Evolutionary conservation across 2,113 vertebrate species (phyloP).

Genomic region (Petrocephalus microphthalmus): DNA sequence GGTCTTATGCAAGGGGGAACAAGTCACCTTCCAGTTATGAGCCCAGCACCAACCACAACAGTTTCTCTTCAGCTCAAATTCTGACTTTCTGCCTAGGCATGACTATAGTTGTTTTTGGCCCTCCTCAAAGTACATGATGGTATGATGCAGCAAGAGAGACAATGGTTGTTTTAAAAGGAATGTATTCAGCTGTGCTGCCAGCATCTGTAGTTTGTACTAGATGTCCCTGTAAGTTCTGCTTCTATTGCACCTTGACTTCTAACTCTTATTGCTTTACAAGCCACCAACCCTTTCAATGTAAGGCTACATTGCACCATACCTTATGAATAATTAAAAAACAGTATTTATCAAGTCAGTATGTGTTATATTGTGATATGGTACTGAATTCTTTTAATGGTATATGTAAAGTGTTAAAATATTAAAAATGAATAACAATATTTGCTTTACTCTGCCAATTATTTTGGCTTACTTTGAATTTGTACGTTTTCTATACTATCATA

Average conservation of each 20-base stretch:
- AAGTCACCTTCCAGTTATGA: background rate
- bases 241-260: background rate
- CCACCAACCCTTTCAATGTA: background rate
- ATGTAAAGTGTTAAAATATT: background rate
- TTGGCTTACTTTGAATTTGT: background rate
- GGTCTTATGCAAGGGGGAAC: background rate
- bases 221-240: background rate
- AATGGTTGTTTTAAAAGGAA: constrained; percentile 28
- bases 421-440: background rate
- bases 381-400: background rate
- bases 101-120: background rate
- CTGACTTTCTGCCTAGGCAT: background rate
- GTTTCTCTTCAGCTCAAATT: background rate
- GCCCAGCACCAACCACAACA: background rate
- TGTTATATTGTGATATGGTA: background rate
- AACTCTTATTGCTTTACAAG: background rate
- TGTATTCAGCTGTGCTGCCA: background rate
- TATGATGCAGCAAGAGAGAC: constrained; percentile 27
- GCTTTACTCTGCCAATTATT: background rate
- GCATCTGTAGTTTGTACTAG: background rate
- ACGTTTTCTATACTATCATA: background rate
- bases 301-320: background rate
- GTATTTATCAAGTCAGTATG: background rate
- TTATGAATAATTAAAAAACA: background rate
- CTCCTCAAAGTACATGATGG: background rate